A percentile compares a stretch with the other conserved stretches of the same genome.
These are phyloP conservation scores for Cathartes aura DNA, from an alignment of 2,113 vertebrate species.

Conservation along the genomic window DNA sequence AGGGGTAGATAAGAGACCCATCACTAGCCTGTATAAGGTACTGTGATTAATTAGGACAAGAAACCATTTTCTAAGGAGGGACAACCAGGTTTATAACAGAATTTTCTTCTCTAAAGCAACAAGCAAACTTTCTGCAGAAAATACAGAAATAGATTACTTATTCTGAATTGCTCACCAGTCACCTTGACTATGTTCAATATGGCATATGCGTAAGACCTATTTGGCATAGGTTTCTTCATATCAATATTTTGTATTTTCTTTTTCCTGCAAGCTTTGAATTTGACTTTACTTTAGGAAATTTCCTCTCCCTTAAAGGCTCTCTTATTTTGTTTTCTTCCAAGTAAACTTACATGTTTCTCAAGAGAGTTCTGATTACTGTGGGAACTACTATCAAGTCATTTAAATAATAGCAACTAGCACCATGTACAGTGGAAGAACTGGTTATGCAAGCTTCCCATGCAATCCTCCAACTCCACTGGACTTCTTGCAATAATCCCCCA, in stretches of 20 bases:
- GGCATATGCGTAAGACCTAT: background rate
- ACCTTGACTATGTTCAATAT: background rate
- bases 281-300: background rate
- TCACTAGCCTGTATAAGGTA: background rate
- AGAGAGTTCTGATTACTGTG: background rate
- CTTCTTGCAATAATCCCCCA: background rate
- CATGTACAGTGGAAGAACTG: background rate
- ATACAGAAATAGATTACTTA: background rate
- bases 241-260: background rate
- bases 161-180: background rate
- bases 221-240: background rate
- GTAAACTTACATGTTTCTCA: background rate
- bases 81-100: background rate
- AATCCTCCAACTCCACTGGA: background rate
- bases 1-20: conserved; percentile 44
- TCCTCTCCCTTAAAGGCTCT: background rate
- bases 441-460: background rate
- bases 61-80: conserved; percentile 62
- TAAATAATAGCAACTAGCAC: background rate
- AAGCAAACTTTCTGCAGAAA: background rate
- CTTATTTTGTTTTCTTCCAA: background rate
- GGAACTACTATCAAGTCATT: background rate
- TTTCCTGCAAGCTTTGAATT: background rate
- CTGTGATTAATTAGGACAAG: conserved; percentile 74
- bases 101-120: background rate